phyloP scores from a whole-genome alignment of 2,113 vertebrate species.

The Hippocampus barbouri region DNA sequence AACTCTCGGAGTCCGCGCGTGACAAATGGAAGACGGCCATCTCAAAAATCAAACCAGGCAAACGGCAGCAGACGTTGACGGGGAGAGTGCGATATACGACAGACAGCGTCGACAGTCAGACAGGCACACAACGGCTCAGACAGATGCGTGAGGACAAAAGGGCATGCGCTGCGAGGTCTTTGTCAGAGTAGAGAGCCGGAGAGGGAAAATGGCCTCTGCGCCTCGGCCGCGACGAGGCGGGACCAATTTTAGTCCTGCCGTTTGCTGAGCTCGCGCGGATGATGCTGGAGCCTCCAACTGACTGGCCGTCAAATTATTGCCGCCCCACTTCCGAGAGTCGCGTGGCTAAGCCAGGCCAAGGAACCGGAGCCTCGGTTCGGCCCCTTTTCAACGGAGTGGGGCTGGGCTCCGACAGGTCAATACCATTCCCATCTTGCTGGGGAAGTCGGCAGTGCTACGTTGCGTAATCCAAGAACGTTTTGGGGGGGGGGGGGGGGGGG shows the following conservation, averaged over 20 bases:
- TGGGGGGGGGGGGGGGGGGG: no score
- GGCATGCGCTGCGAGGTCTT: slow-evolving; percentile 61
- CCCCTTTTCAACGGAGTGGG: background rate
- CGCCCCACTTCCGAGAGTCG: slow-evolving; percentile 63
- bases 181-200: slow-evolving; percentile 50
- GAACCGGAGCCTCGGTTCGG: background rate
- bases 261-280: slow-evolving; percentile 61
- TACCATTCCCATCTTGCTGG: slow-evolving; percentile 8
- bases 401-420: slow-evolving; percentile 15
- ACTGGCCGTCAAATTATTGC: slow-evolving; percentile 64
- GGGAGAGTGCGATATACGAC: slow-evolving; percentile 41
- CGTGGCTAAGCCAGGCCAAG: slow-evolving; percentile 12
- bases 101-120: slow-evolving; percentile 47
- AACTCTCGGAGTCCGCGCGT: slow-evolving; percentile 25
- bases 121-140: slow-evolving; percentile 45
- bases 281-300: slow-evolving; percentile 54
- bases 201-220: slow-evolving; percentile 58
- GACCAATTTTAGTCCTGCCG: slow-evolving; percentile 39
- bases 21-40: slow-evolving; percentile 57
- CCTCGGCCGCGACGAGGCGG: background rate
- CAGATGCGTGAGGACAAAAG: slow-evolving; percentile 43
- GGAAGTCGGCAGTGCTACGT: background rate
- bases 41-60: slow-evolving; percentile 35
- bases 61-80: slow-evolving; percentile 45
- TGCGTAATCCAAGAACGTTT: no score